Percentiles rank a stretch among this genome's conserved stretches.
Evolutionary conservation across 2,888 invertebrate genomes (phyloP).

Genomic region (Sthenelais limicola): DNA sequence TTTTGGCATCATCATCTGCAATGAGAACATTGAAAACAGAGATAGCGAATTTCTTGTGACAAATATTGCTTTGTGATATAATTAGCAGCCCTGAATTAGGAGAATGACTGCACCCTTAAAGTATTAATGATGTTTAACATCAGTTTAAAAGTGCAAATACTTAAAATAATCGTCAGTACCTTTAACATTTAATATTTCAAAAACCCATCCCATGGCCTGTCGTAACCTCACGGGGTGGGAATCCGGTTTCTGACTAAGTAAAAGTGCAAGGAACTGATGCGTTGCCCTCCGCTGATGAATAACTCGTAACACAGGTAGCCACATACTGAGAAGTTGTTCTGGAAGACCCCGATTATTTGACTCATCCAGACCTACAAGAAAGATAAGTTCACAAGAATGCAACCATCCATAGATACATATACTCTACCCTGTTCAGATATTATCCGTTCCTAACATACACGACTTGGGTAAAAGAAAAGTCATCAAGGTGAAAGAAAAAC

Average conservation of each 20-base stretch:
- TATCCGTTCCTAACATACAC: background rate
- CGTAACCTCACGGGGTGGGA: background rate
- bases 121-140: too few species aligned
- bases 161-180: too few species aligned
- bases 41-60: too few species aligned
- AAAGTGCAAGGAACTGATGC: constrained; percentile 4
- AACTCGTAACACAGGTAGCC: background rate
- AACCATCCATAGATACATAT: background rate
- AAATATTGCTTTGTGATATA: too few species aligned
- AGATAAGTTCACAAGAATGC: background rate
- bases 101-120: too few species aligned
- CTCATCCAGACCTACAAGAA: constrained; percentile 3
- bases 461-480: background rate
- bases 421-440: background rate
- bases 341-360: background rate
- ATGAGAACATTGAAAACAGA: too few species aligned
- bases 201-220: constrained; percentile 21
- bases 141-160: too few species aligned
- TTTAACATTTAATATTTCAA: background rate
- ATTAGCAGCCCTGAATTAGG: too few species aligned
- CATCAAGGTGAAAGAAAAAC: background rate
- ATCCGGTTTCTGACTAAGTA: background rate
- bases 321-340: background rate
- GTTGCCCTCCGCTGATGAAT: background rate
- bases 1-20: too few species aligned